These are phyloP conservation scores for Entomyzon cyanotis DNA, from an alignment of 2,113 vertebrate genomes.

Conservation along the genomic window DNA sequence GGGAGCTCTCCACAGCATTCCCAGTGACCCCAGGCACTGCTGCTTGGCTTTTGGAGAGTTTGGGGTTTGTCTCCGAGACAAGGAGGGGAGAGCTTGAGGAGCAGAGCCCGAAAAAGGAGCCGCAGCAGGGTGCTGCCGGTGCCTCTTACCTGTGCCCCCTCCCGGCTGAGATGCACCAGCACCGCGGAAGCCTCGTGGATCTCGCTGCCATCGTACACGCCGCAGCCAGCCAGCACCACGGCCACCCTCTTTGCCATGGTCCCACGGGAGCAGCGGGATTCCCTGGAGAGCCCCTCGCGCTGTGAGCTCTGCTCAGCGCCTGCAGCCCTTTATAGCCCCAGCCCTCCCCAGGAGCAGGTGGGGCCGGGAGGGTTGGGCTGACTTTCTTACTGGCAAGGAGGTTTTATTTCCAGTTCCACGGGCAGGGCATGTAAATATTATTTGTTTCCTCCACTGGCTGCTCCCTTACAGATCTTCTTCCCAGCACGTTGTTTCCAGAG, in stretches of 20 bases:
- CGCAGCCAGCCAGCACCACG: constrained; percentile 84
- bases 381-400: background rate
- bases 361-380: background rate
- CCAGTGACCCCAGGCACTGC: background rate
- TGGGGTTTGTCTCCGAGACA: background rate
- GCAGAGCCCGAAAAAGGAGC: background rate
- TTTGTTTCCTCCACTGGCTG: constrained; percentile 35
- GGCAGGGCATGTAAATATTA: constrained; percentile 16
- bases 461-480: background rate
- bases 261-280: background rate
- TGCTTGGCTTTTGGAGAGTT: accelerated
- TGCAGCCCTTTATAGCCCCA: background rate
- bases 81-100: background rate
- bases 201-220: constrained; percentile 86
- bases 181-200: constrained; percentile 85
- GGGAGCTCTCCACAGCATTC: accelerated
- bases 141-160: constrained; percentile 80
- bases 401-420: constrained; percentile 3
- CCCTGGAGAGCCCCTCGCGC: background rate
- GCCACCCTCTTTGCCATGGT: constrained; percentile 82
- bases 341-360: constrained; percentile 9
- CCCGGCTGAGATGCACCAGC: constrained; percentile 85
- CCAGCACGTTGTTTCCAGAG: background rate
- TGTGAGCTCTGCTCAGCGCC: background rate
- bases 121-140: background rate